Evolutionary conservation across 2,113 vertebrate genomes (phyloP), one percentile per base, ranked within the genome.

Genomic region (Coreoperca whiteheadi): DNA sequence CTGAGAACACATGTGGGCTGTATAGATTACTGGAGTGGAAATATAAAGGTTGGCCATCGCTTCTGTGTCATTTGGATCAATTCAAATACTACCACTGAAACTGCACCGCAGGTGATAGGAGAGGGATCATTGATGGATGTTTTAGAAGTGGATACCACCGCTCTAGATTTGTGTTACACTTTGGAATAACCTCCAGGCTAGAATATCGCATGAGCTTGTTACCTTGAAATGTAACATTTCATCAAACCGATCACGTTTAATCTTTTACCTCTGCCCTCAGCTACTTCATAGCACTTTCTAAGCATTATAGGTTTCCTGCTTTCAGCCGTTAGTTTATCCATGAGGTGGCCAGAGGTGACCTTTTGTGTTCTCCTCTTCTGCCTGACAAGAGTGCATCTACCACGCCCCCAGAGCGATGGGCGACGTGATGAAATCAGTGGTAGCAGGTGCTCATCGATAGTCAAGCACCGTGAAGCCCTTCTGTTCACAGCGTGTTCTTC

Each of bases 1-100:
- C 46, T 73, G 79, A 84, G 73, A 84, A 67, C 64, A 69, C 30
- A 74, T 86, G 70, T 74, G 67, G 69, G 83, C 77, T 90, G 87
- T 87, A 85, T 60, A 87, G 83, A 74, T 72, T 21, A 69, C n/a
- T 51, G 34, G 61, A 68, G 68, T 78, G 59, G 66, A 71, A 53
- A 81, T 81, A 66, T 72, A 37, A 74, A 70, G 51, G 53, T 72
- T 78, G 72, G 57, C 1, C 4, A 56, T 81, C 57, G 60, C 48
- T 34, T 83, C 41, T 75, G 46, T 79, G 41, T 79, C 74, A 77
- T 4, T 43, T 65, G 21, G 81, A 74, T 81, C 64, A 61, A 32
- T 79, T 81, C 34, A 50, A 70, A 67, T 60, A 32, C 25, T 57
- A 32, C 74, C 6, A 67, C 2, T 48, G 71, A 51, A 61, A 72